phyloP scores from a whole-genome alignment of 2,888 invertebrate genomes.

The Cephus rjabovi region DNA sequence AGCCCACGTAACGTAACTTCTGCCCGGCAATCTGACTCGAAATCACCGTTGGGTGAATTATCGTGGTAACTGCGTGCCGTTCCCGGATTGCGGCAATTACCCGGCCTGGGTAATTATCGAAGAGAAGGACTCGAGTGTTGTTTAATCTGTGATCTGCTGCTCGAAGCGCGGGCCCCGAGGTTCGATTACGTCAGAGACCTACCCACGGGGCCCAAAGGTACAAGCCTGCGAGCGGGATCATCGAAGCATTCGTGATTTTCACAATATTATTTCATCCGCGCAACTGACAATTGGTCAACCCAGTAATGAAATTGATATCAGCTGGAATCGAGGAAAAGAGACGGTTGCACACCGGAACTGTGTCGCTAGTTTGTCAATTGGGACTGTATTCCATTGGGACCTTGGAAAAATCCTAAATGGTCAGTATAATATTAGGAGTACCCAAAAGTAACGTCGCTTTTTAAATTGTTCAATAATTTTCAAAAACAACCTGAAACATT shows the following conservation, averaged over 20 bases:
- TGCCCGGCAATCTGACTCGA: slow-evolving; percentile 62
- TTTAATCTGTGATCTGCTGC: slow-evolving; percentile 64
- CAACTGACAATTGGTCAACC: background rate
- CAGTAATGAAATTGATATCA: too few relatives aligned
- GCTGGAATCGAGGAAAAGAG: background rate
- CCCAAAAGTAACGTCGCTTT: too few relatives aligned
- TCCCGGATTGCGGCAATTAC: slow-evolving; percentile 65
- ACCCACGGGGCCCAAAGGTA: slow-evolving; percentile 23
- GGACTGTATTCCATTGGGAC: slow-evolving; percentile 19
- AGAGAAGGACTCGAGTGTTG: slow-evolving; percentile 61
- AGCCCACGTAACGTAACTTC: slow-evolving; percentile 56
- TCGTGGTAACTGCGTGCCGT: slow-evolving; percentile 59
- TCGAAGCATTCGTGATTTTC: slow-evolving; percentile 48
- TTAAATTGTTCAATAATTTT: too few relatives aligned
- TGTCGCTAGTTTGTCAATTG: slow-evolving; percentile 17
- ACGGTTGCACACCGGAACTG: background rate
- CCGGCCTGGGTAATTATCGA: slow-evolving; percentile 62
- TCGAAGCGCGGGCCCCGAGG: slow-evolving; percentile 36
- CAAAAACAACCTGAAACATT: too few relatives aligned
- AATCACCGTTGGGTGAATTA: slow-evolving; percentile 64
- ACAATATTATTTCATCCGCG: slow-evolving; percentile 44
- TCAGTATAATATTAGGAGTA: slow-evolving; percentile 1
- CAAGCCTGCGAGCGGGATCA: slow-evolving; percentile 10
- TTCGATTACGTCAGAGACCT: slow-evolving; percentile 54
- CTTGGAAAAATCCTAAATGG: slow-evolving; percentile 15